These are phyloP conservation scores for Myopa tessellatipennis DNA, from an alignment of 2,888 invertebrate genomes.

Conservation along the genomic window DNA sequence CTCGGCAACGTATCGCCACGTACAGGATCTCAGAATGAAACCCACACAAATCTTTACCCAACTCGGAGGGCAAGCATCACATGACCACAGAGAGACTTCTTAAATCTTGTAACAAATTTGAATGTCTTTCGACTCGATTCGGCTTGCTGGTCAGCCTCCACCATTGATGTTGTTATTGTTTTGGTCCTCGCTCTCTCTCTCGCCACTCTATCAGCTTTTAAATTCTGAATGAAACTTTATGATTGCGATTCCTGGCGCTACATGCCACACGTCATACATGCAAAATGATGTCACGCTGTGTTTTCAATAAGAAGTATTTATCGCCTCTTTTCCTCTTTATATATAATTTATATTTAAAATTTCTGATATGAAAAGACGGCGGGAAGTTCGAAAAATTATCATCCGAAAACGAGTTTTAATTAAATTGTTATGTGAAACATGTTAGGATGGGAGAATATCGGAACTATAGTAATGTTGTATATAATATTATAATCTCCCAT, in stretches of 20 bases:
- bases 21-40: neutral
- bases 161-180: neutral
- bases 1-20: neutral
- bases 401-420: neutral
- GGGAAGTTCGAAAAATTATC: neutral
- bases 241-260: constrained; percentile 18
- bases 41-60: constrained; percentile 25
- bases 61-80: neutral
- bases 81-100: neutral
- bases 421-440: neutral
- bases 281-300: constrained; percentile 23
- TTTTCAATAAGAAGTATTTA: neutral
- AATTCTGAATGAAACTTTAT: constrained; percentile 28
- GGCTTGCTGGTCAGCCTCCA: constrained; percentile 15
- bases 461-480: no score
- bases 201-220: neutral
- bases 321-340: neutral
- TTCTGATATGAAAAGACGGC: neutral
- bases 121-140: neutral
- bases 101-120: neutral
- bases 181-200: neutral
- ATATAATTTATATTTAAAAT: neutral
- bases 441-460: no score
- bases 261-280: constrained; percentile 4
- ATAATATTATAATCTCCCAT: neutral